Percentiles rank a stretch among this genome's conserved stretches.
These are phyloP conservation scores for Melanophora roralis DNA, from an alignment of 2,888 invertebrate species.

Conservation along the genomic window DNA sequence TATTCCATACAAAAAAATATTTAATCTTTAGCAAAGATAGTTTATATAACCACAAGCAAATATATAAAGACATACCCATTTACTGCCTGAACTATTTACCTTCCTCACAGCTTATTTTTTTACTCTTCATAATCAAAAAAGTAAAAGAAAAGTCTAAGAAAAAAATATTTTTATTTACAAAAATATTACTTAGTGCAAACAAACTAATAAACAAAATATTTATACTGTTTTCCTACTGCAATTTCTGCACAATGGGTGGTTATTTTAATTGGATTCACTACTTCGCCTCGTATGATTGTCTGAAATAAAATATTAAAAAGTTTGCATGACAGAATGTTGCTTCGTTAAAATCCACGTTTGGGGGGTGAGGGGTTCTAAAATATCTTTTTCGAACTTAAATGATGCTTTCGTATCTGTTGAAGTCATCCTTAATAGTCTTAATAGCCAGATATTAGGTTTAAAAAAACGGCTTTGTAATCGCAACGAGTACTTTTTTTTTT, in stretches of 20 bases:
- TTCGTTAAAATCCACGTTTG: no score
- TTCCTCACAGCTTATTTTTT: not conserved
- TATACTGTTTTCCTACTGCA: not conserved
- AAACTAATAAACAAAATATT: constrained; percentile 1
- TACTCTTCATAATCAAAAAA: not conserved
- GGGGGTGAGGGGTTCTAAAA: no score
- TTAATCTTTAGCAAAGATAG: not conserved
- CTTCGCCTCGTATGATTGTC: no score
- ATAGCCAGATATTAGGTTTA: no score
- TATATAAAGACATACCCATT: not conserved
- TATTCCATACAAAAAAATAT: not conserved
- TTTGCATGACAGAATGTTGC: no score
- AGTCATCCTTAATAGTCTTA: no score
- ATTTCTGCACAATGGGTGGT: not conserved
- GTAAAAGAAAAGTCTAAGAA: not conserved
- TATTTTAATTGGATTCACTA: no score
- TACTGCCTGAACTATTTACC: constrained; percentile 2
- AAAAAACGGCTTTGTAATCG: no score
- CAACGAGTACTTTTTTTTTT: no score
- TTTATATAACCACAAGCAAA: not conserved
- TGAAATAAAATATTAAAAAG: no score
- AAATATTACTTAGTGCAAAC: not conserved
- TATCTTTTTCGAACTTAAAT: no score
- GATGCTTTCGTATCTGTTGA: no score
- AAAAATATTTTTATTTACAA: not conserved